phyloP scores from a whole-genome alignment of 1,140 invertebrate genomes.

The Wiebesia pumilae region DNA sequence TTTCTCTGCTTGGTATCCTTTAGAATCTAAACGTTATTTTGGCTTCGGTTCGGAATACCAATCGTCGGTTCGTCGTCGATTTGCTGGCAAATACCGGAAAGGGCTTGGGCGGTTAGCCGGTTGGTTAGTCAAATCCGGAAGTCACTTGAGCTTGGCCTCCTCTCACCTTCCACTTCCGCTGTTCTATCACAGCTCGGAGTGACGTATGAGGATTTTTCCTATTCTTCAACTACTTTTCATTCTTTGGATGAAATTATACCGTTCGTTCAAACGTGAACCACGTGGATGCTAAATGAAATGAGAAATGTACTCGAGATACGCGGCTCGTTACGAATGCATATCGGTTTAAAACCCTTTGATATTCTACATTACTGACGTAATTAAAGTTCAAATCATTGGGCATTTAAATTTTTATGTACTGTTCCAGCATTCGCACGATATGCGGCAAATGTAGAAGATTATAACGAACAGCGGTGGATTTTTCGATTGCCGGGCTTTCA shows the following conservation, averaged over 20 bases:
- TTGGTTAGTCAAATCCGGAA: conserved; percentile 52
- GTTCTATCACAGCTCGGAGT: conserved; percentile 24
- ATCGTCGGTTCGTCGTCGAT: conserved; percentile 40
- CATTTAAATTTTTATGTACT: too few relatives aligned
- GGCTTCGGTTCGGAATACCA: conserved; percentile 35
- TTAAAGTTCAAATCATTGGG: too few relatives aligned
- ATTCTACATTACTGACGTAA: background rate
- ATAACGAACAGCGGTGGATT: background rate
- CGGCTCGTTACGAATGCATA: background rate
- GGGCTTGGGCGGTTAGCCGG: conserved; percentile 46
- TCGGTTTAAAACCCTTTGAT: background rate
- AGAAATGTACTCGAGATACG: too few relatives aligned
- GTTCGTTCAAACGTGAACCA: too few relatives aligned
- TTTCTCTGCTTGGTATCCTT: conserved; percentile 18
- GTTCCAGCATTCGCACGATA: background rate
- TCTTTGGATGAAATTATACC: background rate
- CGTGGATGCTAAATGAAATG: too few relatives aligned
- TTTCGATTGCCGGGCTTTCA: background rate
- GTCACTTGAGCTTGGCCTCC: conserved; percentile 35
- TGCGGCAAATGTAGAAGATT: background rate
- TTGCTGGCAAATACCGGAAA: conserved; percentile 50
- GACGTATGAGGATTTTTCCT: background rate
- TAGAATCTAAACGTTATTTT: conserved; percentile 50
- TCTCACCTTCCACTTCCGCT: conserved; percentile 16
- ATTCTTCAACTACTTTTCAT: background rate